Percentiles rank a stretch among this genome's conserved stretches.
phyloP scores from a whole-genome alignment of 2,888 invertebrate genomes.

The Coenonympha glycerion region DNA sequence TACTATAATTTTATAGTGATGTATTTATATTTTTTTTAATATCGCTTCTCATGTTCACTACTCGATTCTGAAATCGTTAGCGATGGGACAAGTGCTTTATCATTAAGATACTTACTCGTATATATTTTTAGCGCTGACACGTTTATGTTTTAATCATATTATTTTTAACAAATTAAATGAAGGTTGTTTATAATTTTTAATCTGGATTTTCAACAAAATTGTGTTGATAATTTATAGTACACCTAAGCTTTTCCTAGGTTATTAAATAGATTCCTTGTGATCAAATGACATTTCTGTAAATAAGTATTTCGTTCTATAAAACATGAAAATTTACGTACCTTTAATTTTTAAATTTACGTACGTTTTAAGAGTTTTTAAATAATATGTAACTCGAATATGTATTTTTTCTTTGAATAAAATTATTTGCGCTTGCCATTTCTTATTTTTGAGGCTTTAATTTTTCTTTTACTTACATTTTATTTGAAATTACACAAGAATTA shows the following conservation, averaged over 20 bases:
- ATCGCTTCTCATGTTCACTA: too few relatives aligned
- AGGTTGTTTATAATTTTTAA: constrained; percentile 20
- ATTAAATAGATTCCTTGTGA: constrained; percentile 35
- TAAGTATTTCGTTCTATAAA: constrained; percentile 29
- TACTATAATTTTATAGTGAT: neutral
- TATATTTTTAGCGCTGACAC: constrained; percentile 24
- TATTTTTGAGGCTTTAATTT: constrained; percentile 36
- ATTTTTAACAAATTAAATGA: constrained; percentile 10
- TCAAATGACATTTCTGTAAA: constrained; percentile 39
- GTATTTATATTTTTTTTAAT: too few relatives aligned
- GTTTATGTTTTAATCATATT: constrained; percentile 13
- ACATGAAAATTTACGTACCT: constrained; percentile 18
- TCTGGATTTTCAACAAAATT: neutral
- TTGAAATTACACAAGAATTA: too few relatives aligned
- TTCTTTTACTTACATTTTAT: neutral
- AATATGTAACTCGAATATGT: constrained; percentile 47
- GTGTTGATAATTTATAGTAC: constrained; percentile 10
- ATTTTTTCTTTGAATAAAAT: constrained; percentile 1
- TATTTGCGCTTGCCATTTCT: constrained; percentile 55
- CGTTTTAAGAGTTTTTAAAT: constrained; percentile 29
- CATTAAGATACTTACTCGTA: neutral
- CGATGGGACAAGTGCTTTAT: neutral
- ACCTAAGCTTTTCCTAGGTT: constrained; percentile 13
- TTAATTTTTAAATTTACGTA: too few relatives aligned
- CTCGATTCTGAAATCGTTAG: too few relatives aligned